Evolutionary conservation across 2,888 invertebrate species (phyloP).

Genomic region (Microctonus brassicae): DNA sequence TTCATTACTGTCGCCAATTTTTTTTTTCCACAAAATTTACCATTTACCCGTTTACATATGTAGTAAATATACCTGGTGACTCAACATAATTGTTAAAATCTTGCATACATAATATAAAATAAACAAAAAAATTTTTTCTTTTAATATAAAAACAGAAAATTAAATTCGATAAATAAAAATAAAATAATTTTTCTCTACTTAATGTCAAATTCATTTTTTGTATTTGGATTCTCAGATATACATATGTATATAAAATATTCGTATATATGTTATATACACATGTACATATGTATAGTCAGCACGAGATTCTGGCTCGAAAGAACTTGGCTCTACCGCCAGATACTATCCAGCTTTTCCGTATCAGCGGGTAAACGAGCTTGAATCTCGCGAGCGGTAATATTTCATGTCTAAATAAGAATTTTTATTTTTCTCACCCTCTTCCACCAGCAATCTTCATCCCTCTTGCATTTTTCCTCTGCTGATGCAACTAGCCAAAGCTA

Average conservation of each 20-base stretch:
- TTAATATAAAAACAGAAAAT: background rate
- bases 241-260: too few species aligned
- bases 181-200: background rate
- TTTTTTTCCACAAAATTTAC: constrained; percentile 23
- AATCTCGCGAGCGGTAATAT: constrained; percentile 55
- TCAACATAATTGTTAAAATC: background rate
- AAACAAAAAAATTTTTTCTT: too few species aligned
- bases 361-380: constrained; percentile 63
- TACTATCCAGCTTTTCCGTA: constrained; percentile 63
- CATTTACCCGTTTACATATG: background rate
- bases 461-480: constrained; percentile 7
- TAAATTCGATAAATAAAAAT: background rate
- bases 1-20: constrained; percentile 50
- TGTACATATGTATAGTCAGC: constrained; percentile 6
- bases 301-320: constrained; percentile 46
- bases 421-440: constrained; percentile 26
- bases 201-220: constrained; percentile 8
- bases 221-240: background rate
- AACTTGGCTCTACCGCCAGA: constrained; percentile 60
- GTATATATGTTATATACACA: constrained; percentile 12
- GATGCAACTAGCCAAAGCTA: constrained; percentile 38
- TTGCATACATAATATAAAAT: background rate
- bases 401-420: constrained; percentile 60
- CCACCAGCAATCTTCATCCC: background rate
- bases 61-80: background rate